These are phyloP conservation scores for Larimichthys crocea DNA, from an alignment of 2,113 vertebrate genomes.

Conservation along the genomic window DNA sequence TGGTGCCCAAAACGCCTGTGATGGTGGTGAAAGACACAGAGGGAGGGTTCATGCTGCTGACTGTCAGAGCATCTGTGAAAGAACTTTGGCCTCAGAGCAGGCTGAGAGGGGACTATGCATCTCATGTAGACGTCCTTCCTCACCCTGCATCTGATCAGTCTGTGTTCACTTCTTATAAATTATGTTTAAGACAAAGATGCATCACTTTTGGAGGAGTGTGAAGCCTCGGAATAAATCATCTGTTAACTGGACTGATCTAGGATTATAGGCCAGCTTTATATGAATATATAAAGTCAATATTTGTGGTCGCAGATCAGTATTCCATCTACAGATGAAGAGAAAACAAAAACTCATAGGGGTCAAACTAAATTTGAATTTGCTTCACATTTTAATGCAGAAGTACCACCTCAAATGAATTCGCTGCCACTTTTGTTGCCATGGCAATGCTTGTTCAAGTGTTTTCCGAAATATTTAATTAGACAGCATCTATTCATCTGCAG, in stretches of 20 bases:
- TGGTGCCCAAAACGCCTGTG: constrained; percentile 21
- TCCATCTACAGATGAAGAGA: background rate
- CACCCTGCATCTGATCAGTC: background rate
- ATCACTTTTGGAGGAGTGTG: background rate
- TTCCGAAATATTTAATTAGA: background rate
- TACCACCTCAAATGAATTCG: background rate
- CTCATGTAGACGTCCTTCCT: background rate
- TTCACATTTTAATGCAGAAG: background rate
- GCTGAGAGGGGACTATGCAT: background rate
- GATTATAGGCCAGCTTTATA: background rate
- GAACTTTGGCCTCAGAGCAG: background rate
- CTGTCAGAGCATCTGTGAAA: background rate
- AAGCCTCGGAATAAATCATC: background rate
- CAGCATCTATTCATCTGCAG: background rate
- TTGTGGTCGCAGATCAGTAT: background rate
- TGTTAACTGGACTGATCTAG: background rate
- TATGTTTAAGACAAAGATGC: background rate
- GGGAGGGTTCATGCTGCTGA: constrained; percentile 5
- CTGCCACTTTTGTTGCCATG: background rate
- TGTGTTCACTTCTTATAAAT: background rate
- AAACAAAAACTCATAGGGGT: background rate
- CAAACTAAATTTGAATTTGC: background rate
- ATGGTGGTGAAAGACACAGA: constrained; percentile 18
- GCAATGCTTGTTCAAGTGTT: constrained; percentile 6
- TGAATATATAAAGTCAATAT: background rate